phyloP scores from a whole-genome alignment of 2,113 vertebrate genomes.

The Hyaena hyaena region DNA sequence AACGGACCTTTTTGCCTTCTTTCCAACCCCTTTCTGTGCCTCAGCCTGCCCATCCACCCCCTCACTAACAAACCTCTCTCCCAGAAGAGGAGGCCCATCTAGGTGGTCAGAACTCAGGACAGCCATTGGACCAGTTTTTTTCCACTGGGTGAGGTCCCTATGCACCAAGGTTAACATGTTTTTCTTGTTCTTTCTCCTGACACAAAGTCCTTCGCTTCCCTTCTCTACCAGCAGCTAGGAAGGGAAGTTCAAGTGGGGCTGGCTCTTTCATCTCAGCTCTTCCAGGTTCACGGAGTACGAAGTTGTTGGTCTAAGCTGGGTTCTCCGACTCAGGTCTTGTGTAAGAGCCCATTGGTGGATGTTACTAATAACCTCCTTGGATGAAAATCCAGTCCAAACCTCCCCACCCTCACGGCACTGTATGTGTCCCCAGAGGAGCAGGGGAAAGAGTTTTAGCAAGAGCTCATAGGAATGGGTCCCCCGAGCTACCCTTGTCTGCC shows the following conservation, averaged over 20 bases:
- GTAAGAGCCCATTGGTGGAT: neutral
- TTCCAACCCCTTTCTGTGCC: neutral
- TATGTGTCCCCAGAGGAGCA: neutral
- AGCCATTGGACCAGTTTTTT: neutral
- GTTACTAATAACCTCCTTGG: neutral
- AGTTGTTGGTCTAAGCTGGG: neutral
- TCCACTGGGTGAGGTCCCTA: neutral
- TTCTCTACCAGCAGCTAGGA: neutral
- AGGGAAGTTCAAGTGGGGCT: too few species aligned
- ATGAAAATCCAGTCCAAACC: neutral
- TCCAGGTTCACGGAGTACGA: neutral
- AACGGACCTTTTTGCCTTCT: neutral
- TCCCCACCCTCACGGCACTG: neutral
- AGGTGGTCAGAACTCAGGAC: neutral
- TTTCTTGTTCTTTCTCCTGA: neutral
- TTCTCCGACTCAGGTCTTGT: neutral
- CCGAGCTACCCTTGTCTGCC: too few species aligned
- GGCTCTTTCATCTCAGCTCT: neutral
- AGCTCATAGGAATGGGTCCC: neutral
- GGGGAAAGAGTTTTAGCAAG: neutral
- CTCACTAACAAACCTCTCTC: neutral
- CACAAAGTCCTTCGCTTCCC: neutral
- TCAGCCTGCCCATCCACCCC: neutral
- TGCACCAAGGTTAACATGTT: neutral
- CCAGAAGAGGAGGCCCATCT: neutral